Conservation (phyloP, 2,797 vertebrate species). For the Eremophila alpestris region DNA sequence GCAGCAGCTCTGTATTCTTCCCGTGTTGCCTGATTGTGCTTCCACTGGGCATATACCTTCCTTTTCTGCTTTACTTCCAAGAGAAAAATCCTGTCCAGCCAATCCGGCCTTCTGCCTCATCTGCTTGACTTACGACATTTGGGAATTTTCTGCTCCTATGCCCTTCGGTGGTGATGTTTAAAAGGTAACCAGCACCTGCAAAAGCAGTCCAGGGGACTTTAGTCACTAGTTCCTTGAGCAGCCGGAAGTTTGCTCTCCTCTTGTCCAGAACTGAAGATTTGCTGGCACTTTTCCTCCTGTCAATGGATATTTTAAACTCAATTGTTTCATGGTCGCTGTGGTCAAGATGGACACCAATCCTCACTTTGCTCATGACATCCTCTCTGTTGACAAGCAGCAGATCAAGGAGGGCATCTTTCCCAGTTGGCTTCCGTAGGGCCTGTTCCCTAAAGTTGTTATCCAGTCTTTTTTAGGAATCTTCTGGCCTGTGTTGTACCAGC, state of each 20-base stretch:
- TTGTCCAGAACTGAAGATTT: background rate
- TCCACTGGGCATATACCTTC: background rate
- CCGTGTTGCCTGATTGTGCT: background rate
- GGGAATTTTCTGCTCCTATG: background rate
- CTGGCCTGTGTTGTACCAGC: rapidly evolving
- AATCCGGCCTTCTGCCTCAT: background rate
- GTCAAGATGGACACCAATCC: rapidly evolving
- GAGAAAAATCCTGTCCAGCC: background rate
- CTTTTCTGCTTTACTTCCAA: background rate
- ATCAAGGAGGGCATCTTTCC: background rate
- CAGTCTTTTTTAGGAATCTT: background rate
- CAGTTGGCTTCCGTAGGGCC: background rate
- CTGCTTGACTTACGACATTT: background rate
- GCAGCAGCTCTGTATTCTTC: background rate
- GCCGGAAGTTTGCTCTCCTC: background rate
- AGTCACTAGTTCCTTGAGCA: background rate
- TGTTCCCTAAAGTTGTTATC: background rate
- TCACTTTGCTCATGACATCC: background rate
- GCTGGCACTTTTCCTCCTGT: background rate
- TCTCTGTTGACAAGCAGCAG: background rate
- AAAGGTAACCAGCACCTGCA: background rate
- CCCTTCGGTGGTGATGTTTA: background rate
- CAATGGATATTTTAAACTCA: background rate
- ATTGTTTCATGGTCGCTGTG: rapidly evolving
- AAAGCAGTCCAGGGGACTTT: background rate